These are phyloP conservation scores for Drosophila arizonae DNA, from an alignment of 1,140 invertebrate species.

Conservation along the genomic window DNA sequence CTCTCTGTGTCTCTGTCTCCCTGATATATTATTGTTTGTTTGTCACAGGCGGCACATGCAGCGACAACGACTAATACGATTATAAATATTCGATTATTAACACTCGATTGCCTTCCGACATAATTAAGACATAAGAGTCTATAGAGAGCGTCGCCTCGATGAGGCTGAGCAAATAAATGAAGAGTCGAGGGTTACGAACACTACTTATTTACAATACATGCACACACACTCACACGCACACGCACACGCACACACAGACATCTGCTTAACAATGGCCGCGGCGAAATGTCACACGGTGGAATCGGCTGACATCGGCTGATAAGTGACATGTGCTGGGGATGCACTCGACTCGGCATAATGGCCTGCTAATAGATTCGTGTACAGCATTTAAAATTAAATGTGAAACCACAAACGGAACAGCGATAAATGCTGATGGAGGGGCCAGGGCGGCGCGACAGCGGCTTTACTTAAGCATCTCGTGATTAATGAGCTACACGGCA, in stretches of 20 bases:
- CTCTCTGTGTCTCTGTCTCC: constrained; percentile 2
- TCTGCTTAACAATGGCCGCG: constrained; percentile 59
- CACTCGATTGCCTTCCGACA: constrained; percentile 77
- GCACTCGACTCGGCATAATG: constrained; percentile 57
- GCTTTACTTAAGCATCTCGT: constrained; percentile 15
- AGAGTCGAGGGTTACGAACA: constrained; percentile 25
- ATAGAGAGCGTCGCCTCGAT: constrained; percentile 28
- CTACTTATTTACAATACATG: constrained; percentile 6
- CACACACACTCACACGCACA: neutral
- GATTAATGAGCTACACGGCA: constrained; percentile 48
- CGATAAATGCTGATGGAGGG: constrained; percentile 59
- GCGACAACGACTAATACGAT: constrained; percentile 67
- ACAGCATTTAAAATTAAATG: constrained; percentile 65
- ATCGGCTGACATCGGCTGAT: constrained; percentile 62
- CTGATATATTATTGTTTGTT: constrained; percentile 51
- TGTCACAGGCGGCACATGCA: constrained; percentile 37
- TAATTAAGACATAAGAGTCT: constrained; percentile 73
- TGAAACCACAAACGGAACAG: constrained; percentile 66
- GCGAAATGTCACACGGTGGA: constrained; percentile 59
- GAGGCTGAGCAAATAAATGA: constrained; percentile 56
- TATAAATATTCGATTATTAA: constrained; percentile 81
- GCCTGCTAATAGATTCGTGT: constrained; percentile 60
- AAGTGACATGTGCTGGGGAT: constrained; percentile 68
- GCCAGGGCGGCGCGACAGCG: neutral
- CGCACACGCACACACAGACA: neutral